Conservation (phyloP, 1,140 invertebrate species). For the Pissodes strobi region DNA sequence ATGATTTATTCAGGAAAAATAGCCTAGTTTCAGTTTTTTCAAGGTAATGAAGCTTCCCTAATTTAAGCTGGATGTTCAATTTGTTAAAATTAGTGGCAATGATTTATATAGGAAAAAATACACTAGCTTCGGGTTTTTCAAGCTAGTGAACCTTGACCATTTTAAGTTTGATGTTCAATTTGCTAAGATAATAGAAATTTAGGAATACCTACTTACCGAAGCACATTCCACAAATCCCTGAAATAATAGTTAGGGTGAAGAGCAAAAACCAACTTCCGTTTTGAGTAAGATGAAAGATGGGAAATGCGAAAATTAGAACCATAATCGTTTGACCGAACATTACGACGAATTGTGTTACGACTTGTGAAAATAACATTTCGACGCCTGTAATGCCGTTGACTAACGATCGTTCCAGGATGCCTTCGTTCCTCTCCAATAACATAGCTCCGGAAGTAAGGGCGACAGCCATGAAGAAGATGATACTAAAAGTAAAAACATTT, state of each 20-base stretch:
- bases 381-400: slow-evolving; percentile 73
- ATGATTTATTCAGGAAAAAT: too few relatives aligned
- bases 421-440: slow-evolving; percentile 90
- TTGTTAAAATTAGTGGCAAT: too few relatives aligned
- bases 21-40: too few relatives aligned
- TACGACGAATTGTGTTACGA: slow-evolving; percentile 85
- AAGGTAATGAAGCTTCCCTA: too few relatives aligned
- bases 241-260: slow-evolving; percentile 75
- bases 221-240: slow-evolving; percentile 91
- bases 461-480: slow-evolving; percentile 91
- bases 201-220: slow-evolving; percentile 62
- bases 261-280: slow-evolving; percentile 79
- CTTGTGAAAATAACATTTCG: slow-evolving; percentile 82
- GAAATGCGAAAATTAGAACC: slow-evolving; percentile 81
- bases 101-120: too few relatives aligned
- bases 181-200: too few relatives aligned
- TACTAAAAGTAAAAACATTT: slow-evolving; percentile 63
- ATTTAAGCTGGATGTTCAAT: too few relatives aligned
- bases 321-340: slow-evolving; percentile 72
- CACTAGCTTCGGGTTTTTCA: neutral
- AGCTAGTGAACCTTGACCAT: neutral
- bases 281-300: slow-evolving; percentile 80
- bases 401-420: slow-evolving; percentile 83
- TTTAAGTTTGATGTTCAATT: neutral
- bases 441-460: slow-evolving; percentile 91